phyloP scores from a whole-genome alignment of 1,140 invertebrate species.

The Harpegnathos saltator region DNA sequence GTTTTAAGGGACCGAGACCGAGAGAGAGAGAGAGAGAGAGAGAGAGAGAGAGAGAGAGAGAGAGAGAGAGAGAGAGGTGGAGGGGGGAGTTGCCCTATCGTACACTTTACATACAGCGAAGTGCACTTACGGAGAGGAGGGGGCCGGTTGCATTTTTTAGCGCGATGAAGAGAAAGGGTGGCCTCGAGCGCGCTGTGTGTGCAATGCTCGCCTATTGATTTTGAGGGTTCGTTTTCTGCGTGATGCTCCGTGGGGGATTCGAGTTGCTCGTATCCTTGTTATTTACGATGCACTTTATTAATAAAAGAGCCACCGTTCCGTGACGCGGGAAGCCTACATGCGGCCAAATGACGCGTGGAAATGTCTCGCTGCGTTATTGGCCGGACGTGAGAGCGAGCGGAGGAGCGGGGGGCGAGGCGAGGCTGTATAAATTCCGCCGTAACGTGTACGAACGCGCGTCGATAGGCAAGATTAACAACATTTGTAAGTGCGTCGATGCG shows the following conservation, averaged over 20 bases:
- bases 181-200: conserved; percentile 56
- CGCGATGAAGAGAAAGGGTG: conserved; percentile 48
- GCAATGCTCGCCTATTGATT: conserved; percentile 79
- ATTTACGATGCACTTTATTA: conserved; percentile 62
- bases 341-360: conserved; percentile 51
- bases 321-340: conserved; percentile 15
- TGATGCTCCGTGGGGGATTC: conserved; percentile 35
- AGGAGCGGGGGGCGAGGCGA: conserved; percentile 9
- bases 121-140: conserved; percentile 75
- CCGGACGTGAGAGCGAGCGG: not conserved
- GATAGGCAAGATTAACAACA: conserved; percentile 18
- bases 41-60: too few species aligned
- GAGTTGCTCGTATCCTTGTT: conserved; percentile 34
- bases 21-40: too few species aligned
- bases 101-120: conserved; percentile 74
- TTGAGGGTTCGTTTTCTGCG: conserved; percentile 75
- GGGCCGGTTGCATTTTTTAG: conserved; percentile 72
- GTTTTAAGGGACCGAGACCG: conserved; percentile 45
- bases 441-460: not conserved
- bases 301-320: conserved; percentile 48
- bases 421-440: not conserved
- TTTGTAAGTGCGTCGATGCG: conserved; percentile 15
- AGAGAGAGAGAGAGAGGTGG: too few species aligned
- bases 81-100: conserved; percentile 34
- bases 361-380: conserved; percentile 28